These are phyloP conservation scores for Alosa alosa DNA, from an alignment of 2,113 vertebrate genomes.

Conservation along the genomic window DNA sequence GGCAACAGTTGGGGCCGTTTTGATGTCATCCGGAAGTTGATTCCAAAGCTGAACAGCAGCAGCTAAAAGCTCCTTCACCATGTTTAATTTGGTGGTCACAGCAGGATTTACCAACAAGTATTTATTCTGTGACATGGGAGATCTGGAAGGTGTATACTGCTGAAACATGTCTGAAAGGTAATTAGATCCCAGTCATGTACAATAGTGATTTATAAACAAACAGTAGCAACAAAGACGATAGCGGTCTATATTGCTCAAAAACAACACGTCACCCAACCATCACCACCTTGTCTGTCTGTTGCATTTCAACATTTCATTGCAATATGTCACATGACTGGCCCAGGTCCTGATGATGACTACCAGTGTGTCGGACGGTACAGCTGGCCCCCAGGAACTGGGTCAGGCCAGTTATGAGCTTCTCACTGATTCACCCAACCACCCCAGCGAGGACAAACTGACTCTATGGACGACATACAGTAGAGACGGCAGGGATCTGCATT, in stretches of 20 bases:
- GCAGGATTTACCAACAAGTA: too few species aligned
- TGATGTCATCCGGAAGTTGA: too few species aligned
- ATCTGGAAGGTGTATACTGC: too few species aligned
- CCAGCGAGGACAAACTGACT: neutral
- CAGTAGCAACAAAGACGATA: neutral
- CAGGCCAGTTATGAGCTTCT: slow-evolving; percentile 4
- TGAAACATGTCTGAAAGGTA: too few species aligned
- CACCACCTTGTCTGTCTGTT: neutral
- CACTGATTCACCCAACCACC: neutral
- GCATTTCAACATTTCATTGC: neutral
- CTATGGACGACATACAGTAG: neutral
- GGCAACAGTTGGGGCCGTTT: too few species aligned
- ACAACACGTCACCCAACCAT: neutral
- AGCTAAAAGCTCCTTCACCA: too few species aligned
- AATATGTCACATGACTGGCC: neutral
- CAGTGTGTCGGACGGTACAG: neutral
- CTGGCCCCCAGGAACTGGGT: neutral
- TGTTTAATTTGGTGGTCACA: too few species aligned
- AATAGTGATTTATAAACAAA: too few species aligned
- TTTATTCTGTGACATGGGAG: too few species aligned
- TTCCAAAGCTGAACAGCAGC: too few species aligned
- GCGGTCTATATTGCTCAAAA: neutral
- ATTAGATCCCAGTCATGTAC: too few species aligned
- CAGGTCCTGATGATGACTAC: neutral
- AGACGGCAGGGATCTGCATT: neutral